Evolutionary conservation across 2,797 vertebrate species (phyloP).

Genomic region (Sciurus carolinensis): DNA sequence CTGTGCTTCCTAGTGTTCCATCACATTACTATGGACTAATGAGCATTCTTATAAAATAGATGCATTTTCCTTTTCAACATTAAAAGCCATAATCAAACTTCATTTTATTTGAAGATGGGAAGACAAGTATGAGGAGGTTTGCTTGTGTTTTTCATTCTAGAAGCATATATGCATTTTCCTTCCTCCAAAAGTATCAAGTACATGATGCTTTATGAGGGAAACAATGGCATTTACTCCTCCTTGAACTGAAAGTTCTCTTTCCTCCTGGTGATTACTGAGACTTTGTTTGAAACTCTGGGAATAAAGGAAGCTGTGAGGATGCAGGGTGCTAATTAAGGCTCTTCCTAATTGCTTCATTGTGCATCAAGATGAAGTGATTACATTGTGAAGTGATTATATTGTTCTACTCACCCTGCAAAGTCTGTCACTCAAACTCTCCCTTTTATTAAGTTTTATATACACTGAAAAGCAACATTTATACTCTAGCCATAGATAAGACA

Average conservation of each 20-base stretch:
- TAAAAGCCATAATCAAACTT: slow-evolving; percentile 42
- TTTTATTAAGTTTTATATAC: background rate
- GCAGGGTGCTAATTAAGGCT: slow-evolving; percentile 13
- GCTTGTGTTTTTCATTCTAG: background rate
- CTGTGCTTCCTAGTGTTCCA: background rate
- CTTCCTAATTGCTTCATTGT: slow-evolving; percentile 51
- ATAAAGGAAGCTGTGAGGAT: background rate
- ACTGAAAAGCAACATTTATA: background rate
- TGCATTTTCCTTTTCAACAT: slow-evolving; percentile 11
- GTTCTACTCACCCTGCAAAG: background rate
- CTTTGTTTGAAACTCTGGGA: slow-evolving; percentile 21
- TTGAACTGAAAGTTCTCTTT: background rate
- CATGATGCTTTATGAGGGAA: background rate
- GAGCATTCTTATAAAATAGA: background rate
- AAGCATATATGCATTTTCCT: background rate
- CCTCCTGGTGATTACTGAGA: background rate
- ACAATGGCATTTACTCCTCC: background rate
- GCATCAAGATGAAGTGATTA: background rate
- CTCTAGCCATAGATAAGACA: background rate
- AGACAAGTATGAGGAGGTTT: background rate
- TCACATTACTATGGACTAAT: background rate
- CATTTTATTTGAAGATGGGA: background rate
- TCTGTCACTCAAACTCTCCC: background rate
- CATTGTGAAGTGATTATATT: background rate
- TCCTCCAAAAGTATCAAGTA: background rate